Evolutionary conservation across 1,140 invertebrate species (phyloP).

Genomic region (Armadillidium nasatum): DNA sequence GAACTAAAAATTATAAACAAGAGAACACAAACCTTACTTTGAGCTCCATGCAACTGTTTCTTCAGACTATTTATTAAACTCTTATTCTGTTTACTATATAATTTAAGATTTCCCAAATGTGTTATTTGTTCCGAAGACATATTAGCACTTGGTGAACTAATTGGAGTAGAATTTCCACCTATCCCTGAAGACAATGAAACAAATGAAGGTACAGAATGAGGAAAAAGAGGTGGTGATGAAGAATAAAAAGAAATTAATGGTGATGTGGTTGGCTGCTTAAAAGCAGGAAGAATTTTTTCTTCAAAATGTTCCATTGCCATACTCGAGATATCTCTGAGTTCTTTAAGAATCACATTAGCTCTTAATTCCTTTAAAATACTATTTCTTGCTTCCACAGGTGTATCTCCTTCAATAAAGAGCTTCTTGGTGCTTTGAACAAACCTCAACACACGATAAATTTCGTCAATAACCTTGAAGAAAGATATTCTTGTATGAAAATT

Average conservation of each 20-base stretch:
- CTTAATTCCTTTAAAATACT: neutral
- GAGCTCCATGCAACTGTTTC: neutral
- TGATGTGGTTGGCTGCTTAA: neutral
- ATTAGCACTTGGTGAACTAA: neutral
- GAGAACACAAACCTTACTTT: neutral
- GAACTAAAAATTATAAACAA: too few relatives aligned
- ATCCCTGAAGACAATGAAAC: neutral
- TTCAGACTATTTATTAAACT: neutral
- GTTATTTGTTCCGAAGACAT: neutral
- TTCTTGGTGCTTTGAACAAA: slow-evolving; percentile 5
- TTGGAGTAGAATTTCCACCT: neutral
- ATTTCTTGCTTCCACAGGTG: neutral
- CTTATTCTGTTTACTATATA: slow-evolving; percentile 4
- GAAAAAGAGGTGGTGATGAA: neutral
- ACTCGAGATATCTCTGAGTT: neutral
- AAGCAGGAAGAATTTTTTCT: neutral
- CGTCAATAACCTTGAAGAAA: neutral
- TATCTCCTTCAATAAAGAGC: neutral
- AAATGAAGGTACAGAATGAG: neutral
- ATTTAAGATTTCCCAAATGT: neutral
- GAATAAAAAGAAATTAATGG: neutral
- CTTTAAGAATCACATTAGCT: neutral
- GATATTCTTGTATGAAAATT: neutral
- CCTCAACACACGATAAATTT: neutral
- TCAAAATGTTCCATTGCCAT: slow-evolving; percentile 10